Conservation (phyloP, 2,113 vertebrate genomes). For the Apistogramma diplotaenia region DNA sequence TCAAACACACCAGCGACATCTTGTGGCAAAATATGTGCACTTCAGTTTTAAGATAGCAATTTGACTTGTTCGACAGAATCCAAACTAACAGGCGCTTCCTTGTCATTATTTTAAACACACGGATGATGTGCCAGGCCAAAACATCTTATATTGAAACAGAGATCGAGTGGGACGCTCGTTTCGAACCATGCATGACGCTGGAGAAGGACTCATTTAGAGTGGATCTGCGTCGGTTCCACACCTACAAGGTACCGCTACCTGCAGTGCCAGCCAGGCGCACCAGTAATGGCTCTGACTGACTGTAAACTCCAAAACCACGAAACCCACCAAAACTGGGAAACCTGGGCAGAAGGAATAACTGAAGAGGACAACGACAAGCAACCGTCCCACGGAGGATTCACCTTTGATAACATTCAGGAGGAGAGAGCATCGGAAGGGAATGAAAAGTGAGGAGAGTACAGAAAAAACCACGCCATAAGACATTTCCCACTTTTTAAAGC, state of each 20-base stretch:
- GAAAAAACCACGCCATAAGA: not conserved
- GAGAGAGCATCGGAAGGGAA: slow-evolving; percentile 26
- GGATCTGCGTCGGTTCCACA: slow-evolving; percentile 55
- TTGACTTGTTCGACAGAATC: not conserved
- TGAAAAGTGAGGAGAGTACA: slow-evolving; percentile 6
- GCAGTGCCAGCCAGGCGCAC: slow-evolving; percentile 38
- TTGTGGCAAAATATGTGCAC: slow-evolving; percentile 11
- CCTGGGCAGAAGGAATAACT: not conserved
- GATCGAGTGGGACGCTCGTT: slow-evolving; percentile 42
- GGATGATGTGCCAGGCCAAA: slow-evolving; percentile 33
- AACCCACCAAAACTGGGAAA: not conserved
- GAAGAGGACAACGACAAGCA: not conserved
- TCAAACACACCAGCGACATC: slow-evolving; percentile 1
- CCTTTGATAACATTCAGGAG: slow-evolving; percentile 46
- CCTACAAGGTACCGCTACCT: slow-evolving; percentile 54
- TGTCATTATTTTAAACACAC: slow-evolving; percentile 1
- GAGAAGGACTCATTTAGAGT: slow-evolving; percentile 49
- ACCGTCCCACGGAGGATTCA: not conserved
- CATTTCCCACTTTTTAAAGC: not conserved
- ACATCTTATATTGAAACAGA: slow-evolving; percentile 20
- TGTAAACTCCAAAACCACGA: slow-evolving; percentile 8
- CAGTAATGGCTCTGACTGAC: slow-evolving; percentile 13
- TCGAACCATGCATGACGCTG: slow-evolving; percentile 55
- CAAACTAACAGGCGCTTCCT: not conserved
- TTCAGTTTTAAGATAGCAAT: not conserved